These are phyloP conservation scores for Botrylloides violaceus DNA, from an alignment of 23 tunicate genomes.

Conservation along the genomic window DNA sequence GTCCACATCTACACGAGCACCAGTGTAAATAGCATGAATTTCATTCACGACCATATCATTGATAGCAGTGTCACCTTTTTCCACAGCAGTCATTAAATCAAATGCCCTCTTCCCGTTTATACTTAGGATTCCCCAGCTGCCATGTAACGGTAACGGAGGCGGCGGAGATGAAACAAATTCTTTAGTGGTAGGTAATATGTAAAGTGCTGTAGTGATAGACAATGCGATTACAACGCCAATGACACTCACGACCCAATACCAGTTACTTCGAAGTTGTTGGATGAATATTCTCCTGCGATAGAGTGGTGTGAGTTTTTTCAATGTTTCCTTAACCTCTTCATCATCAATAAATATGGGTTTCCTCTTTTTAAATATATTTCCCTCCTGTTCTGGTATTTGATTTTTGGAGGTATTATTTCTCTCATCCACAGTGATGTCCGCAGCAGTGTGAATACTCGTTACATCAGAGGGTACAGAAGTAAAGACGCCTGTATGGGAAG, in stretches of 20 bases:
- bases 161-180: conserved; percentile 3
- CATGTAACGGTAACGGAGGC: not conserved
- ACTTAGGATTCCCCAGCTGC: conserved; percentile 16
- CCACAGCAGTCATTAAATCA: not conserved
- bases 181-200: not conserved
- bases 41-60: not conserved
- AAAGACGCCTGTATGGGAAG: too few species aligned
- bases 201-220: conserved; percentile 6
- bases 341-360: conserved; percentile 1
- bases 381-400: too few species aligned
- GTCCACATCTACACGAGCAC: not conserved
- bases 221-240: conserved; percentile 9
- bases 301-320: conserved; percentile 30
- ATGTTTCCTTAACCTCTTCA: conserved; percentile 6
- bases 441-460: too few species aligned
- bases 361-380: not conserved
- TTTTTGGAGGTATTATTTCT: too few species aligned
- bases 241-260: conserved; percentile 21
- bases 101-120: not conserved
- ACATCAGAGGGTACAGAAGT: too few species aligned
- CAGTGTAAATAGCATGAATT: not conserved
- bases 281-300: conserved; percentile 35
- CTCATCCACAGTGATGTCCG: too few species aligned
- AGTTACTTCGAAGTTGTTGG: conserved; percentile 25
- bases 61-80: not conserved